phyloP scores from a whole-genome alignment of 2,888 invertebrate genomes.

The Ecliptopera silaceata region DNA sequence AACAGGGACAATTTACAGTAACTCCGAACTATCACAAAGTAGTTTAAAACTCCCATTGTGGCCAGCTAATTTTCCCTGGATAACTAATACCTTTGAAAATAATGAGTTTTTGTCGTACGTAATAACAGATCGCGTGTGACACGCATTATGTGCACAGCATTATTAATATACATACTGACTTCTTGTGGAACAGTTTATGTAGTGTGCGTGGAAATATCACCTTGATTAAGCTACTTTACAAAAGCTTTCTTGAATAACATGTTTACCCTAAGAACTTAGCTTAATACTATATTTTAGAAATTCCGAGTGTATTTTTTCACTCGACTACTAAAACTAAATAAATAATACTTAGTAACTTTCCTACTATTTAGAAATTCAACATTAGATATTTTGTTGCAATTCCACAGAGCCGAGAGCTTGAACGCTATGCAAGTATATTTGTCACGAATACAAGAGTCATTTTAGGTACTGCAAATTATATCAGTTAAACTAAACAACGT shows the following conservation, averaged over 20 bases:
- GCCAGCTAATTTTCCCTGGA: constrained; percentile 31
- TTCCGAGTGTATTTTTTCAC: too few species aligned
- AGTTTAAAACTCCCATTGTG: constrained; percentile 26
- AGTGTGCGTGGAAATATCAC: constrained; percentile 1
- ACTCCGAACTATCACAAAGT: constrained; percentile 5
- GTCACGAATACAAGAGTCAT: too few species aligned
- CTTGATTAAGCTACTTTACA: neutral
- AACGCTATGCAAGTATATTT: neutral
- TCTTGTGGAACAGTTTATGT: constrained; percentile 22
- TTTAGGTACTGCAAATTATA: too few species aligned
- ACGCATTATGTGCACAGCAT: constrained; percentile 31
- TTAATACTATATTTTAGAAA: too few species aligned
- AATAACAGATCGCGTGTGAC: constrained; percentile 36
- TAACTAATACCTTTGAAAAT: constrained; percentile 27
- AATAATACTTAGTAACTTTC: too few species aligned
- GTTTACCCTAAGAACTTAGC: too few species aligned
- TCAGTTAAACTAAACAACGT: too few species aligned
- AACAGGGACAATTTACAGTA: neutral
- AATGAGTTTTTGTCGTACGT: constrained; percentile 25
- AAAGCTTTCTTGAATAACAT: neutral
- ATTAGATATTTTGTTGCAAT: too few species aligned
- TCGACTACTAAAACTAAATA: too few species aligned
- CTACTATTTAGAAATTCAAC: too few species aligned
- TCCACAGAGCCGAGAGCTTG: too few species aligned
- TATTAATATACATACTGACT: constrained; percentile 21